Base-by-base conservation (phyloP, 2,888 invertebrate species). In the Cremastobaeus sp. region DNA sequence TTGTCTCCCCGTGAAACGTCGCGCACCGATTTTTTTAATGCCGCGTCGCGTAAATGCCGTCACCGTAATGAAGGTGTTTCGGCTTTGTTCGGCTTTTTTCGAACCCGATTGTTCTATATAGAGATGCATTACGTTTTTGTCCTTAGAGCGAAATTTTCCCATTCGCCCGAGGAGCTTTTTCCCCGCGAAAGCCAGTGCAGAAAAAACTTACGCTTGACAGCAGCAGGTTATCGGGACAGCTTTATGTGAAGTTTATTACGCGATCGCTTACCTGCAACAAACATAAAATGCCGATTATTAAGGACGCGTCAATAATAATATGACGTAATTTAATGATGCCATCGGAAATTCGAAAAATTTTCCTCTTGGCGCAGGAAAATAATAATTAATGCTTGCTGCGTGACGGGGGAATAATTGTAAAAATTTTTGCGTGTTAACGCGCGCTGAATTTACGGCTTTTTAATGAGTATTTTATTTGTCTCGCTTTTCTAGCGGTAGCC, bases 401-500 rank as follows among this genome's bases (percentile, higher is more conserved):
- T 14, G 34, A 12, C 3, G n/a, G n/a, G n/a, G n/a, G 9, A 34
- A 34, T 34, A 11, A 34, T 3, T 12, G 9, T n/a, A 34, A 11
- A 34, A 34, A 12, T 4, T 12, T 34, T 11, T 34, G 12, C 11
- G 11, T 11, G 11, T 34, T 34, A 34, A 34, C 14, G 6, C 12
- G 1, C 34, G 12, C 3, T 2, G 14, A 34, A 34, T 34, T 34
- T 34, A 34, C 34, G 34, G 6, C 11, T 34, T 11, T 34, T 34
- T 34, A 34, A 34, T 34, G 34, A 34, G 34, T 34, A 34, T 34
- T 34, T 34, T 34, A 34, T 34, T 34, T 34, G 6, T 34, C 34
- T 8, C n/a, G 34, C 3, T 34, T 34, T 34, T 11, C 5, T 30
- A 2, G 2, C n/a, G 2, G 30, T 9, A 34, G 12, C 3, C 11